Evolutionary conservation across 2,113 vertebrate species (phyloP), one percentile per base, ranked within the genome.

Genomic region (Callipepla squamata): DNA sequence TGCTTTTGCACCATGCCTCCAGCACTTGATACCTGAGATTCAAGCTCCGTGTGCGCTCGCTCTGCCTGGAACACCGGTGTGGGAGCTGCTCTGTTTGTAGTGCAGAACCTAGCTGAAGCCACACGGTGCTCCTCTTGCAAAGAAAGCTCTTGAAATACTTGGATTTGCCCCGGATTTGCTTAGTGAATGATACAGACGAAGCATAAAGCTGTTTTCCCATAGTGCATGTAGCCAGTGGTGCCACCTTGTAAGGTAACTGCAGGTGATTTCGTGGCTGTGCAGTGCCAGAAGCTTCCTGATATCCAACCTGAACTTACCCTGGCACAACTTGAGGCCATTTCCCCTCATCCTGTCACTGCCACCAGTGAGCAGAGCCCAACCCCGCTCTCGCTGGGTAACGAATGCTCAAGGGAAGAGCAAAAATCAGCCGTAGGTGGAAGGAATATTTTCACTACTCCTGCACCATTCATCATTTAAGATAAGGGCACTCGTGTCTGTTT

Each of bases 51-150:
- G 1, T 17, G 36, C 48, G 67, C 65, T 55, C 51, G 6, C 51
- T 66, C 42, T n/a, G 38, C 44, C 45, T 48, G 17, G 23, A 90
- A 16, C 25, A 6, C 23, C 7, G 44, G 5, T 16, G 51, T 67
- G 40, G 78, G 8, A 38, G 14, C 48, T 65, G 63, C 44, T 32
- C 13, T 3, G 0, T 32, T 65, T 38, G 6, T 5, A 0, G 22
- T 48, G 34, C 38, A 30, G 11, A 15, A 30, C 26, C 26, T 22
- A 6, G 20, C 47, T 40, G 36, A 23, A 62, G 42, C 17, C 53
- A 53, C 9, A 6, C 4, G 44, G 9, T 34, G n/a, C 45, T 76
- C 11, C 9, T 53, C 36, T 17, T 34, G 13, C 0, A 67, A 9
- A 14, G 40, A 47, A 44, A 44, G 16, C 67, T 11, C 32, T 22